These are phyloP conservation scores for Forbesichthys papilliferus DNA, from an alignment of 2,113 vertebrate species.

Conservation along the genomic window DNA sequence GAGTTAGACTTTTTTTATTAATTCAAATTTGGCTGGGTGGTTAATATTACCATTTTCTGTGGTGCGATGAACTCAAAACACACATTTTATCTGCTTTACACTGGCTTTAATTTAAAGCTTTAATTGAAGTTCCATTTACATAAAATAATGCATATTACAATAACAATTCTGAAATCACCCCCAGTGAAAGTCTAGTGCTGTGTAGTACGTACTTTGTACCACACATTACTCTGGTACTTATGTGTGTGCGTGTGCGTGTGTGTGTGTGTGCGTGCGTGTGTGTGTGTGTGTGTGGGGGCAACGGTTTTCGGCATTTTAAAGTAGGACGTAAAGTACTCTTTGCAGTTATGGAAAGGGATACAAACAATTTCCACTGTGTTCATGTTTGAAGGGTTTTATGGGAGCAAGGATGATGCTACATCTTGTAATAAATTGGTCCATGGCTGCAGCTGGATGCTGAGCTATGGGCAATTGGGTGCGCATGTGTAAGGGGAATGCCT, in stretches of 20 bases:
- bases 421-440: slow-evolving; percentile 17
- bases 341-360: neutral
- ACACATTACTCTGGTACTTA: neutral
- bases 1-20: too few species aligned
- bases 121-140: too few species aligned
- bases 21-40: too few species aligned
- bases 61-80: too few species aligned
- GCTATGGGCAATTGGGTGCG: slow-evolving; percentile 1
- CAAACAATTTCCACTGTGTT: slow-evolving; percentile 13
- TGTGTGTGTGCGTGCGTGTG: slow-evolving; percentile 4
- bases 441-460: slow-evolving; percentile 18
- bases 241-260: too few species aligned
- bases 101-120: too few species aligned
- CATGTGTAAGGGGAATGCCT: slow-evolving; percentile 5
- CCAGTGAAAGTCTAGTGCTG: too few species aligned
- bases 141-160: too few species aligned
- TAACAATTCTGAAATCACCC: too few species aligned
- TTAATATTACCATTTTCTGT: too few species aligned
- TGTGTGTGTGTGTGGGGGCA: neutral
- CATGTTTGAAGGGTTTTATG: slow-evolving; percentile 13
- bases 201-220: too few species aligned
- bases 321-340: neutral
- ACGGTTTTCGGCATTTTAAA: slow-evolving; percentile 4
- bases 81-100: too few species aligned
- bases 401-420: slow-evolving; percentile 12